A percentile compares a stretch with the other conserved stretches of the same genome.
These are phyloP conservation scores for Drosophila malerkotliana DNA, from an alignment of 1,140 invertebrate species.

Conservation along the genomic window DNA sequence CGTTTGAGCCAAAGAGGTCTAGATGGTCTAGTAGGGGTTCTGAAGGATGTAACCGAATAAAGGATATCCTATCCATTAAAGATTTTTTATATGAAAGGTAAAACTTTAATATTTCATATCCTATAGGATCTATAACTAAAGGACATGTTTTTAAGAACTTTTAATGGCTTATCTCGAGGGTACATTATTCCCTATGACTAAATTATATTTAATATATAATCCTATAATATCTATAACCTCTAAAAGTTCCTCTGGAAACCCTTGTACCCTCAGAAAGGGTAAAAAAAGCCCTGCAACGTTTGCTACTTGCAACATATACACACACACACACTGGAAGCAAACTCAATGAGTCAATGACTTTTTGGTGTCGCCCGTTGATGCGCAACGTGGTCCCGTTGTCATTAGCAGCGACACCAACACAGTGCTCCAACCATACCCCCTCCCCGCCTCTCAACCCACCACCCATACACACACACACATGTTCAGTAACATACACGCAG, in stretches of 20 bases:
- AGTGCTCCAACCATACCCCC: slow-evolving; percentile 11
- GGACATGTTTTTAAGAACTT: too few relatives aligned
- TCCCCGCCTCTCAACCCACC: background rate
- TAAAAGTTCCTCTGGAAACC: background rate
- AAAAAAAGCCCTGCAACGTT: slow-evolving; percentile 1
- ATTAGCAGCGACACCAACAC: slow-evolving; percentile 75
- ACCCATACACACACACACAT: slow-evolving; percentile 41
- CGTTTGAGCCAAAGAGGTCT: slow-evolving; percentile 58
- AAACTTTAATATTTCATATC: too few relatives aligned
- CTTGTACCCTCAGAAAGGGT: slow-evolving; percentile 1
- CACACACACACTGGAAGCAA: slow-evolving; percentile 34
- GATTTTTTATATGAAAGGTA: too few relatives aligned
- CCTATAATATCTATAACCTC: too few relatives aligned
- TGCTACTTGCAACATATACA: slow-evolving; percentile 14
- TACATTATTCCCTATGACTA: too few relatives aligned
- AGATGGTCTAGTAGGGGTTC: background rate
- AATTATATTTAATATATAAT: too few relatives aligned
- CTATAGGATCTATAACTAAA: too few relatives aligned
- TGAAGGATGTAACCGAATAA: background rate
- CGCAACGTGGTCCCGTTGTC: slow-evolving; percentile 74
- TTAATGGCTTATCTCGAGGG: too few relatives aligned
- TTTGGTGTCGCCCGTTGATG: slow-evolving; percentile 79
- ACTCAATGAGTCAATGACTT: slow-evolving; percentile 81
- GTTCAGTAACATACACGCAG: slow-evolving; percentile 14
- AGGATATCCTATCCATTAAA: background rate